Percentiles rank a stretch among this genome's conserved stretches.
Evolutionary conservation across 2,113 vertebrate genomes (phyloP).

Genomic region (Ancistrus triradiatus): DNA sequence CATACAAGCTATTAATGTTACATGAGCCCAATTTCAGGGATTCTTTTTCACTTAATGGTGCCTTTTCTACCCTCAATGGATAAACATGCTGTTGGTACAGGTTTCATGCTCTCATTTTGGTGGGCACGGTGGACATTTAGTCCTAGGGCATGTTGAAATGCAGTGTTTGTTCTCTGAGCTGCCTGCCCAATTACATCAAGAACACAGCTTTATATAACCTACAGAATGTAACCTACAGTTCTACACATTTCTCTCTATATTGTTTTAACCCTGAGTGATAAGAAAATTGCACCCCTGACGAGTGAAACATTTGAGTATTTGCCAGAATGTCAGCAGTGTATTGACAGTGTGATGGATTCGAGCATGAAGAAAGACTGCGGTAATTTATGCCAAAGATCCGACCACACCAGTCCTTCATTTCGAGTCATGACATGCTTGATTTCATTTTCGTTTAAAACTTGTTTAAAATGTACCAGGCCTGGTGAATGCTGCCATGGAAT

Average conservation of each 20-base stretch:
- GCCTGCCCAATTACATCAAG: neutral
- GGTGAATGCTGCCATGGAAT: no score
- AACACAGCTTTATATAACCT: neutral
- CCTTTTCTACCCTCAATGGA: neutral
- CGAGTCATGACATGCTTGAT: constrained; percentile 1
- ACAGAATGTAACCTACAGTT: no score
- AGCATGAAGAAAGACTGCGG: neutral
- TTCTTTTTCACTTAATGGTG: neutral
- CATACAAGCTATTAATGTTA: neutral
- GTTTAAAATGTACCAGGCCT: neutral
- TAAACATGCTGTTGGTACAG: no score
- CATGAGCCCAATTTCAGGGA: constrained; percentile 8
- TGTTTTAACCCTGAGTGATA: neutral
- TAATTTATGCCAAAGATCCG: constrained; percentile 20
- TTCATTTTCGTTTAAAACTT: neutral
- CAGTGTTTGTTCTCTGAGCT: neutral
- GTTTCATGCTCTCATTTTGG: no score
- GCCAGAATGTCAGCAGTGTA: constrained; percentile 10
- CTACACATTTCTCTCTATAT: neutral
- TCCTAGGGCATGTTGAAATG: neutral
- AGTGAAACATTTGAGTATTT: neutral
- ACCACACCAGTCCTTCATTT: constrained; percentile 12
- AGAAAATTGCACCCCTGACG: neutral
- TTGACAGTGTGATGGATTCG: neutral
- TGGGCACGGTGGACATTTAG: no score